These are phyloP conservation scores for Marronus borbonicus DNA, from an alignment of 2,888 invertebrate species.

Conservation along the genomic window DNA sequence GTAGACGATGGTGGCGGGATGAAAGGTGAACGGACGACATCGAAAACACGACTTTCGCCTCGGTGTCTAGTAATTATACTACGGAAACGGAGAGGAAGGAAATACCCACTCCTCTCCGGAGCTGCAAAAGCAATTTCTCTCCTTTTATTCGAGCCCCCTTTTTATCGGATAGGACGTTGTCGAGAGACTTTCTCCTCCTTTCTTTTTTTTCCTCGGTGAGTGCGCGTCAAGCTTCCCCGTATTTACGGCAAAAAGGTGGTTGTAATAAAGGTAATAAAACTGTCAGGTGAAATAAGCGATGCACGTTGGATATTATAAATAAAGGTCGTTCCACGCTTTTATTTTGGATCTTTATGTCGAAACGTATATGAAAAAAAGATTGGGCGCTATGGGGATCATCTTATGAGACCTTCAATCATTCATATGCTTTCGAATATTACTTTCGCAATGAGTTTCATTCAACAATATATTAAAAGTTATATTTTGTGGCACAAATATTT, in stretches of 20 bases:
- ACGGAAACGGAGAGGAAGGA: conserved; percentile 18
- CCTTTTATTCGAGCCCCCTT: not conserved
- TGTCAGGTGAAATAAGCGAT: conserved; percentile 37
- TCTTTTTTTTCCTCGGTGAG: not conserved
- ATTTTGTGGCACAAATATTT: too few species aligned
- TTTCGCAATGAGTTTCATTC: too few species aligned
- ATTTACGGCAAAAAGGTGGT: conserved; percentile 6
- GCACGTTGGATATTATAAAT: conserved; percentile 29
- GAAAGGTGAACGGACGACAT: conserved; percentile 51
- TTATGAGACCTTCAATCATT: conserved; percentile 3
- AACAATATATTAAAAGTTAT: too few species aligned
- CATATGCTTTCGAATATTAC: not conserved
- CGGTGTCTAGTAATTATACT: conserved; percentile 16
- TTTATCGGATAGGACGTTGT: conserved; percentile 27
- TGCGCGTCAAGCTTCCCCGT: not conserved
- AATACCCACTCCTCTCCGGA: conserved; percentile 6
- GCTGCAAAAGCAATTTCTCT: conserved; percentile 2
- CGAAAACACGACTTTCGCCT: conserved; percentile 32
- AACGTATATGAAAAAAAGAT: not conserved
- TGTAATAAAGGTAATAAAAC: conserved; percentile 21
- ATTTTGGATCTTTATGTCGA: conserved; percentile 26
- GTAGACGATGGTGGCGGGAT: conserved; percentile 55
- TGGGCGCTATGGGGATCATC: not conserved
- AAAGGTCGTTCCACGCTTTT: conserved; percentile 4
- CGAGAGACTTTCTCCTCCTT: conserved; percentile 19